phyloP scores from a whole-genome alignment of 2,113 vertebrate genomes.

The Albula glossodonta region DNA sequence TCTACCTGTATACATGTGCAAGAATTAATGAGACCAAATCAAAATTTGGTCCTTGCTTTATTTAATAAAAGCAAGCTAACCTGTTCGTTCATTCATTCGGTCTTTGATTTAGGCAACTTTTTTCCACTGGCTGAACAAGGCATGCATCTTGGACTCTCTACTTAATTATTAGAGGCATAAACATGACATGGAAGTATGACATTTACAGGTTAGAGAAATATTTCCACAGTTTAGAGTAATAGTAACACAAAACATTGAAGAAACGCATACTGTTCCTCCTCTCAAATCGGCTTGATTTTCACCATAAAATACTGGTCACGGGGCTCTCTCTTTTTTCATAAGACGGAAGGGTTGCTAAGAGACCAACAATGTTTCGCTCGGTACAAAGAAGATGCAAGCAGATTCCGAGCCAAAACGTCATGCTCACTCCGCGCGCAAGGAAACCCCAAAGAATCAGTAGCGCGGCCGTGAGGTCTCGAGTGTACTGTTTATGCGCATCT shows the following conservation, averaged over 20 bases:
- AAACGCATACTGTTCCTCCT: neutral
- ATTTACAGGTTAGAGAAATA: no score
- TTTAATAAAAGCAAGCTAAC: no score
- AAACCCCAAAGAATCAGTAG: neutral
- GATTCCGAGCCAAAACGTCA: neutral
- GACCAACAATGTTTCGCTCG: neutral
- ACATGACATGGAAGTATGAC: no score
- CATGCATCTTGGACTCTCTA: no score
- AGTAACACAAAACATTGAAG: neutral
- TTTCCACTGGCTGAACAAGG: no score
- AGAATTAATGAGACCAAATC: no score
- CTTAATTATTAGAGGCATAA: no score
- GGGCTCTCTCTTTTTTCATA: neutral
- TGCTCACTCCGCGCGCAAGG: neutral
- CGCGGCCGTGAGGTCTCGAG: neutral
- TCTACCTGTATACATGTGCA: no score
- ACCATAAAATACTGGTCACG: neutral
- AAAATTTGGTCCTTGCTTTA: no score
- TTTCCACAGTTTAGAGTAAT: neutral
- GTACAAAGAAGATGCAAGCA: neutral
- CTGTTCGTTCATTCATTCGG: no score
- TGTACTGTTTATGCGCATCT: neutral
- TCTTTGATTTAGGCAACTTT: no score
- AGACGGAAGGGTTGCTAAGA: constrained; percentile 6
- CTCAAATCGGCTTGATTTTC: neutral